Percentiles rank a stretch among this genome's conserved stretches.
Evolutionary conservation across 2,797 vertebrate species (phyloP).

Genomic region (Fringilla coelebs): DNA sequence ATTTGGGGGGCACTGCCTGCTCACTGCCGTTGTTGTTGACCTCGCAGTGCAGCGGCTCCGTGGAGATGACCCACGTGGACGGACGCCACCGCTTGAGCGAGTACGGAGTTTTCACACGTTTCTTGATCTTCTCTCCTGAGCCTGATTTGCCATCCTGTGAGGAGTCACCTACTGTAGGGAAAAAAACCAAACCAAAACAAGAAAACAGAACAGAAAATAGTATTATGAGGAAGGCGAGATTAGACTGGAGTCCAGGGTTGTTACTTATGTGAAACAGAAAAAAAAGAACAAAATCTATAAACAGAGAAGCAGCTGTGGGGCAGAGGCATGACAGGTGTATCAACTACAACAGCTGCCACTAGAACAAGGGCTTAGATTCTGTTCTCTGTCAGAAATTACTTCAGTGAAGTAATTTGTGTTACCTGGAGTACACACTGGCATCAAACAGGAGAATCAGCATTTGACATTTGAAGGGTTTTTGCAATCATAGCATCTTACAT

Average conservation of each 20-base stretch:
- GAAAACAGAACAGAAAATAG: slow-evolving; percentile 27
- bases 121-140: slow-evolving; percentile 97
- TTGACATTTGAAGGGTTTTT: slow-evolving; percentile 37
- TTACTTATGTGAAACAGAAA: neutral
- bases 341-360: neutral
- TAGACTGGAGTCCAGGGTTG: neutral
- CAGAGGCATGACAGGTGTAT: neutral
- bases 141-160: slow-evolving; percentile 82
- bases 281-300: neutral
- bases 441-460: slow-evolving; percentile 28
- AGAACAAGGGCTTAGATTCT: neutral
- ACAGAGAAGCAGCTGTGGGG: neutral
- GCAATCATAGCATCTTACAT: slow-evolving; percentile 4
- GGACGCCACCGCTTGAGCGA: slow-evolving; percentile 97
- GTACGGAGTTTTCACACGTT: slow-evolving; percentile 96
- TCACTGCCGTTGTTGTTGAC: slow-evolving; percentile 81
- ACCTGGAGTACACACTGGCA: slow-evolving; percentile 22
- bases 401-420: slow-evolving; percentile 30
- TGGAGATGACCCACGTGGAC: slow-evolving; percentile 96
- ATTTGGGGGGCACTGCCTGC: slow-evolving; percentile 82
- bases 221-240: neutral
- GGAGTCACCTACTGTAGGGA: slow-evolving; percentile 77
- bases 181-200: neutral
- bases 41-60: slow-evolving; percentile 87
- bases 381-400: slow-evolving; percentile 36